phyloP scores from a whole-genome alignment of 2,797 vertebrate species.

The Carduelis carduelis region DNA sequence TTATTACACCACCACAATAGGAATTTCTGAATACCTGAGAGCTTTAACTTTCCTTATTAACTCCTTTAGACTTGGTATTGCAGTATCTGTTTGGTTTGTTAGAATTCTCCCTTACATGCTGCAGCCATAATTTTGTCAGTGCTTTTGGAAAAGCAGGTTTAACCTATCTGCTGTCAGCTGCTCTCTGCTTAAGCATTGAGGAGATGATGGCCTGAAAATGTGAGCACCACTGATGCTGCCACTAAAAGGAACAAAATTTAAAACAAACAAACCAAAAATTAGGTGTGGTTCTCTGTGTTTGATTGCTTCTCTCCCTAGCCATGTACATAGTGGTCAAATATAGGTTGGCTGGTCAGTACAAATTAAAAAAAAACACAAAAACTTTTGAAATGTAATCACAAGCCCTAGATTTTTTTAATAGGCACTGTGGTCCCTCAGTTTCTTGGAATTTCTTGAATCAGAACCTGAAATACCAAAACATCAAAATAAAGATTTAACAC shows the following conservation, averaged over 20 bases:
- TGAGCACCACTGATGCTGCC: not conserved
- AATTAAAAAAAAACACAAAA: not conserved
- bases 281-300: not conserved
- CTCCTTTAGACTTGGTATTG: not conserved
- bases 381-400: not conserved
- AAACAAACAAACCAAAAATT: not conserved
- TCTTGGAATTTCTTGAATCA: not conserved
- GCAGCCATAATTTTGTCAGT: not conserved
- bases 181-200: not conserved
- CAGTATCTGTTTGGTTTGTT: not conserved
- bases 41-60: not conserved
- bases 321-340: not conserved
- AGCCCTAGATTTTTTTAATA: not conserved
- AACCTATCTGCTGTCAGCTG: not conserved
- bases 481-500: not conserved
- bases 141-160: not conserved
- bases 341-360: not conserved
- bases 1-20: not conserved
- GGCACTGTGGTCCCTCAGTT: not conserved
- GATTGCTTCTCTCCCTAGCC: not conserved
- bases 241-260: not conserved
- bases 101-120: not conserved
- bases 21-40: not conserved
- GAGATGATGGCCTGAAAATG: not conserved
- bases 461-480: not conserved